Conservation (phyloP, 2,888 invertebrate genomes). For the Empis livida region DNA sequence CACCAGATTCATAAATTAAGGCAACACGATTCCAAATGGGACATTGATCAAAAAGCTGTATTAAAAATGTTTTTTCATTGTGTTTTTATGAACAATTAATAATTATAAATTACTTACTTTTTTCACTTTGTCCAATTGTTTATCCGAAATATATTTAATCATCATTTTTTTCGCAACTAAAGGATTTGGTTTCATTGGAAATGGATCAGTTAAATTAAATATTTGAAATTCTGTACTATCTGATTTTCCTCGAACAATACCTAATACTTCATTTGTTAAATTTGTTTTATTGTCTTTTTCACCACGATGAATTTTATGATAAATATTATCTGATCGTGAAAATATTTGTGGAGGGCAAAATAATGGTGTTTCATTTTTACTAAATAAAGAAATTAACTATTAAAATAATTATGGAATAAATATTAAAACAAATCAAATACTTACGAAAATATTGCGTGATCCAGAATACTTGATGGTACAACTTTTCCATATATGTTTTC, state of each 20-base stretch:
- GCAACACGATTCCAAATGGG: slow-evolving; percentile 84
- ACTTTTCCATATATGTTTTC: slow-evolving; percentile 51
- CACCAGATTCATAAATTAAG: slow-evolving; percentile 50
- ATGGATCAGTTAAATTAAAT: slow-evolving; percentile 46
- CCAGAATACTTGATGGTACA: slow-evolving; percentile 42
- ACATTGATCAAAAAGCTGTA: slow-evolving; percentile 63
- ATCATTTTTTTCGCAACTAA: slow-evolving; percentile 43
- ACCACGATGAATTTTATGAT: slow-evolving; percentile 29
- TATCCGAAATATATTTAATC: slow-evolving; percentile 34
- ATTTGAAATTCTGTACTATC: slow-evolving; percentile 48
- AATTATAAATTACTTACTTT: slow-evolving; percentile 27
- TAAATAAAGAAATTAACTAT: slow-evolving; percentile 8
- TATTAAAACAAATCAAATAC: slow-evolving; percentile 12
- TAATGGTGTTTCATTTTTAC: slow-evolving; percentile 37
- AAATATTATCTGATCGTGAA: slow-evolving; percentile 57
- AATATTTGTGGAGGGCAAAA: slow-evolving; percentile 68
- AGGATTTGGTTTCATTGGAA: slow-evolving; percentile 50
- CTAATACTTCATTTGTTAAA: slow-evolving; percentile 33
- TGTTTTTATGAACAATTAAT: too few species aligned
- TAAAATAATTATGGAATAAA: neutral
- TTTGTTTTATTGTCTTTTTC: slow-evolving; percentile 32
- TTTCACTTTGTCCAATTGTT: slow-evolving; percentile 38
- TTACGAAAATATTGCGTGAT: slow-evolving; percentile 45
- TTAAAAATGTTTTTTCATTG: neutral
- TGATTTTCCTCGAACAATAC: slow-evolving; percentile 39